Conservation (phyloP, 2,113 vertebrate species). For the Heliornis fulica region DNA sequence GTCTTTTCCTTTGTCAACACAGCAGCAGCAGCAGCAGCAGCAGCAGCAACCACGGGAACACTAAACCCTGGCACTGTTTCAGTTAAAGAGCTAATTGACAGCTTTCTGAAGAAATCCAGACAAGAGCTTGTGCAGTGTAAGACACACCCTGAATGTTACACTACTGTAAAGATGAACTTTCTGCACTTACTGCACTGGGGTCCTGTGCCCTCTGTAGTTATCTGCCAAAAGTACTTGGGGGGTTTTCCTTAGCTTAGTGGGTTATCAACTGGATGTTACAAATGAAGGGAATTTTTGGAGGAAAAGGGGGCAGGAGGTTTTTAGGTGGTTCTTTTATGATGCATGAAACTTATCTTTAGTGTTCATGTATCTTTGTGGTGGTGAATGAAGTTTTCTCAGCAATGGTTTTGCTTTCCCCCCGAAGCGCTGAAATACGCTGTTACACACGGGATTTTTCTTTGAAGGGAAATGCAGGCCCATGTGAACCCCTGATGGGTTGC, state of each 20-base stretch:
- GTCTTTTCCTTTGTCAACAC: background rate
- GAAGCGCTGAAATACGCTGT: background rate
- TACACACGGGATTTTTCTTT: background rate
- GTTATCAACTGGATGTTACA: background rate
- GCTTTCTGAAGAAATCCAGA: constrained; percentile 71
- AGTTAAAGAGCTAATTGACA: background rate
- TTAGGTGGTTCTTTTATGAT: background rate
- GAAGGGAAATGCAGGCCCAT: background rate
- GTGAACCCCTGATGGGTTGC: background rate
- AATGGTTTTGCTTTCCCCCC: background rate
- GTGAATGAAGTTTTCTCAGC: background rate
- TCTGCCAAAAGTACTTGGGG: background rate
- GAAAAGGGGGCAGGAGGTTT: background rate
- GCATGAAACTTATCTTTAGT: background rate
- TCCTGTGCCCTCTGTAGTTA: background rate
- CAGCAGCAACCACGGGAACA: background rate
- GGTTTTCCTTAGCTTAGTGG: background rate
- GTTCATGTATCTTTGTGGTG: background rate
- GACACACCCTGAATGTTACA: constrained; percentile 46
- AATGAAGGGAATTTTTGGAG: background rate
- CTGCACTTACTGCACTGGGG: background rate
- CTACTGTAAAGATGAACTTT: background rate
- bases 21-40: no score
- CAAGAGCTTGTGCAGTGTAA: constrained; percentile 85
- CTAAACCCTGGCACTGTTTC: background rate